Conservation (phyloP, 2,888 invertebrate genomes). For the Meteorus cinctellus region DNA sequence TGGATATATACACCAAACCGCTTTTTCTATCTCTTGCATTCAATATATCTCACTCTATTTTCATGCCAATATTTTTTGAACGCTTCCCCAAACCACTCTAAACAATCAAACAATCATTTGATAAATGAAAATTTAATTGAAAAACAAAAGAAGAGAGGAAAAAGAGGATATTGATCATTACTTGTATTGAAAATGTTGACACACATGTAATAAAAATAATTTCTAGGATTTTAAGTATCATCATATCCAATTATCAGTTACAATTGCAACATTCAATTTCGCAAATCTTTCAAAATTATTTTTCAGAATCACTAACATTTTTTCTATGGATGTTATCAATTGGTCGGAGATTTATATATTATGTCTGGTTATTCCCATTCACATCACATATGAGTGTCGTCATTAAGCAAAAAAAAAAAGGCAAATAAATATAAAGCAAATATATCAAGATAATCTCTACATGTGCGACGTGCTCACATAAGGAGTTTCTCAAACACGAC, state of each 20-base stretch:
- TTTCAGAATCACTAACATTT: neutral
- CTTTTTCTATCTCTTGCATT: slow-evolving; percentile 37
- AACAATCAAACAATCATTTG: slow-evolving; percentile 47
- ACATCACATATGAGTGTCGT: neutral
- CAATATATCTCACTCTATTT: slow-evolving; percentile 22
- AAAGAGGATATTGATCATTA: neutral
- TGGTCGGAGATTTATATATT: neutral
- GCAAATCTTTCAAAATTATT: neutral
- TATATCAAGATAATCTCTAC: neutral
- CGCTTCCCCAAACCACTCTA: slow-evolving; percentile 36
- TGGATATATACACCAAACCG: slow-evolving; percentile 53
- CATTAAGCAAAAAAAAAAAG: neutral
- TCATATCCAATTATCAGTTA: no score
- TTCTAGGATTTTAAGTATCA: no score
- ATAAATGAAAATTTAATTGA: slow-evolving; percentile 31
- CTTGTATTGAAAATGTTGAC: no score
- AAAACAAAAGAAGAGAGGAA: neutral
- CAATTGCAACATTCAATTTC: neutral
- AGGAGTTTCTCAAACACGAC: no score
- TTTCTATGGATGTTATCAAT: neutral
- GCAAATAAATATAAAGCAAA: neutral
- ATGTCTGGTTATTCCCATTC: neutral
- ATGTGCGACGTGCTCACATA: neutral
- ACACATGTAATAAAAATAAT: no score
- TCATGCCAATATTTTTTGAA: slow-evolving; percentile 57